phyloP scores from a whole-genome alignment of 2,888 invertebrate genomes.

The Coleophora deauratella region DNA sequence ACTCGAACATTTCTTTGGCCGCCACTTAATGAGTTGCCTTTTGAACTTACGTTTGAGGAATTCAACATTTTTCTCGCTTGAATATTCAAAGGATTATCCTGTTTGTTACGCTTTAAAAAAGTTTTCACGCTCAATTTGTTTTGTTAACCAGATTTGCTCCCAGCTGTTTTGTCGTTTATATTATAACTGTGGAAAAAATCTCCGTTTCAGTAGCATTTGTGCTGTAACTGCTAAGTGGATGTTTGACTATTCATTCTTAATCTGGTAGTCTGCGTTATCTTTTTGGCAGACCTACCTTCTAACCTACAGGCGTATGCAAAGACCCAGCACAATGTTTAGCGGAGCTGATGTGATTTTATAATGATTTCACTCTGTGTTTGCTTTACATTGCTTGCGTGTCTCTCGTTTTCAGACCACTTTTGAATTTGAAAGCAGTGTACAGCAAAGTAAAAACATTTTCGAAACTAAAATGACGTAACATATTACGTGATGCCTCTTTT shows the following conservation, averaged over 20 bases:
- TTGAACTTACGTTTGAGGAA: constrained; percentile 39
- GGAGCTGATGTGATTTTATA: not conserved
- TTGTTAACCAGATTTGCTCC: constrained; percentile 3
- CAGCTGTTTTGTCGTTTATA: constrained; percentile 13
- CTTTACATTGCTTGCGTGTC: constrained; percentile 1
- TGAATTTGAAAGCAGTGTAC: no score
- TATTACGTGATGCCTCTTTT: constrained; percentile 33
- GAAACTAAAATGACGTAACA: not conserved
- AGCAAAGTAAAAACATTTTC: no score
- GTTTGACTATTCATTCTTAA: constrained; percentile 61
- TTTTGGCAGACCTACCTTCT: constrained; percentile 46
- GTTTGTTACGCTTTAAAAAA: constrained; percentile 3
- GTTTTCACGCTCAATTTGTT: constrained; percentile 12
- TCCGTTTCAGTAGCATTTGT: constrained; percentile 23
- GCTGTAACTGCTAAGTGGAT: constrained; percentile 45
- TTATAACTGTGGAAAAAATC: constrained; percentile 26
- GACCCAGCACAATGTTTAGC: constrained; percentile 5
- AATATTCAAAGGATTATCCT: constrained; percentile 31
- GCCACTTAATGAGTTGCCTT: constrained; percentile 53
- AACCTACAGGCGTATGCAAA: constrained; percentile 28
- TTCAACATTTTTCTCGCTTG: constrained; percentile 21
- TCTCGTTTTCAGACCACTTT: not conserved
- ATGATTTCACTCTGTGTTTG: no score
- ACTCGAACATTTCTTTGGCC: constrained; percentile 47
- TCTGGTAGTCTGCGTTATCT: constrained; percentile 47